A percentile compares a stretch with the other conserved stretches of the same genome.
Conservation (phyloP, 1,140 invertebrate species). For the Ceratosolen fusciceps region DNA sequence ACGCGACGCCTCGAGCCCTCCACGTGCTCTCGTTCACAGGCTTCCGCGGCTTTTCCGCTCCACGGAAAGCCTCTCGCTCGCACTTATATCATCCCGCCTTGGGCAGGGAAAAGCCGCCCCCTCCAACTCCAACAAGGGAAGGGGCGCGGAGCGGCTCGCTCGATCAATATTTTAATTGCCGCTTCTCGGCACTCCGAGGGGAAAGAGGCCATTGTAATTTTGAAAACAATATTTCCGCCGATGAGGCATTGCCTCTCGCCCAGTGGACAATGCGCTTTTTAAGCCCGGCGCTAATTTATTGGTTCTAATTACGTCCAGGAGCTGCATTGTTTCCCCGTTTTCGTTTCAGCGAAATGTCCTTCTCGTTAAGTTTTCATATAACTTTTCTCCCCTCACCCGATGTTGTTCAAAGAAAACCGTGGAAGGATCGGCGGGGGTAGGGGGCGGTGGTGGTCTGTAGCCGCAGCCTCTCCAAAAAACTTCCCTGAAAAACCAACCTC, state of each 20-base stretch:
- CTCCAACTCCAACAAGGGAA: no score
- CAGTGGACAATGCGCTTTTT: background rate
- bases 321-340: background rate
- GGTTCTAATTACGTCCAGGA: background rate
- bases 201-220: background rate
- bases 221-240: background rate
- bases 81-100: background rate
- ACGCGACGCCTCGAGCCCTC: background rate
- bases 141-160: background rate
- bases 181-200: background rate
- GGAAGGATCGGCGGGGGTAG: no score
- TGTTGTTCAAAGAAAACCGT: no score
- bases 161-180: conserved; percentile 33
- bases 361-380: no score
- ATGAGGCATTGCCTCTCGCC: background rate
- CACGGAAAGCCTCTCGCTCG: background rate
- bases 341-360: background rate
- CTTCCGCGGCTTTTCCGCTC: background rate
- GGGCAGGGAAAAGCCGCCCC: background rate
- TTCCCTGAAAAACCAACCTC: no score
- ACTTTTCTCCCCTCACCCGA: no score
- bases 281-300: background rate
- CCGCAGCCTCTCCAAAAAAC: no score
- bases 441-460: no score
- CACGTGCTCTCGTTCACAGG: background rate